Percentiles rank a stretch among this genome's conserved stretches.
Evolutionary conservation across 2,797 vertebrate species (phyloP).

Genomic region (Monodelphis domestica): DNA sequence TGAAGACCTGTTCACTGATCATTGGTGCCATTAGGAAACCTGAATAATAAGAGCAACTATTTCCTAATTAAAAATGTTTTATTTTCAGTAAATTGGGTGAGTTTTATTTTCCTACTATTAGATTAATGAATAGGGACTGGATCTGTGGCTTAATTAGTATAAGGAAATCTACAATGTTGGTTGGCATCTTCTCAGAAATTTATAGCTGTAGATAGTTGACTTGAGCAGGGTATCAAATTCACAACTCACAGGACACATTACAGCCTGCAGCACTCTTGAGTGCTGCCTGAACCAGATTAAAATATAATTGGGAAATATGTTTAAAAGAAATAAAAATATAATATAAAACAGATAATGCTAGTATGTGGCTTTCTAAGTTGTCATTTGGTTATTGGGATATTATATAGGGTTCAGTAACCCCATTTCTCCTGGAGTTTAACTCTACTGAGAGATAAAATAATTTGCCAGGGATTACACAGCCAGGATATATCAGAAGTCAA

Average conservation of each 20-base stretch:
- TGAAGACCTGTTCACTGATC: background rate
- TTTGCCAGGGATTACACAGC: background rate
- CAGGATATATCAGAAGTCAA: background rate
- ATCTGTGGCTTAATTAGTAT: background rate
- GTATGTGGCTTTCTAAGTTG: background rate
- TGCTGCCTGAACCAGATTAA: no score
- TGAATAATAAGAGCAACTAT: background rate
- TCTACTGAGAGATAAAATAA: background rate
- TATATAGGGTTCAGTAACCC: background rate
- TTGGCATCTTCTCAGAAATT: background rate
- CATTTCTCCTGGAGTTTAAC: background rate
- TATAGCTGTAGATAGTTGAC: background rate
- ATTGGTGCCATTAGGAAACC: background rate
- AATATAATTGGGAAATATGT: no score
- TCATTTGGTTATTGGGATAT: background rate
- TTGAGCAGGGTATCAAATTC: no score
- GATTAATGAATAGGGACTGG: background rate
- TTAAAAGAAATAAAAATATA: no score
- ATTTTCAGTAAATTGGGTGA: background rate
- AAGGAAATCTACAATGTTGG: background rate
- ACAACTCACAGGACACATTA: no score
- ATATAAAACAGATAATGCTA: no score
- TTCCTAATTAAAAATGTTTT: background rate
- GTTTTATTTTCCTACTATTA: background rate
- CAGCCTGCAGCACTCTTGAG: no score